These are phyloP conservation scores for Hydrotaea diabolus DNA, from an alignment of 2,888 invertebrate species.

Conservation along the genomic window DNA sequence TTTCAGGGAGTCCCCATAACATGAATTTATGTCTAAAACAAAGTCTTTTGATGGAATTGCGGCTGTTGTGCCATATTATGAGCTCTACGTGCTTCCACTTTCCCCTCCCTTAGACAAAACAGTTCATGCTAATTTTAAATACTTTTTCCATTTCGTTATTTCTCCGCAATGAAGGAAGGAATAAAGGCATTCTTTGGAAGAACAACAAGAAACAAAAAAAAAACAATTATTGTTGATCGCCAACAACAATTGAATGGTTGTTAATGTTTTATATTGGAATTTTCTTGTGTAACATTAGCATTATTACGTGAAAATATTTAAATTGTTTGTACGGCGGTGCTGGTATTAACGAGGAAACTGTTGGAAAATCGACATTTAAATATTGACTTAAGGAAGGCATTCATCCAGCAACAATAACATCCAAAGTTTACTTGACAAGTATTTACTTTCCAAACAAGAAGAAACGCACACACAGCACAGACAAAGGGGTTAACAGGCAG, in stretches of 20 bases:
- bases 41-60: too few relatives aligned
- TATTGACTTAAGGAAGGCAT: constrained; percentile 45
- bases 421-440: constrained; percentile 31
- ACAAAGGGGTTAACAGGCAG: constrained; percentile 8
- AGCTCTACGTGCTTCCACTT: too few relatives aligned
- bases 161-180: too few relatives aligned
- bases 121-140: too few relatives aligned
- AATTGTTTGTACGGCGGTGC: constrained; percentile 37
- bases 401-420: constrained; percentile 6
- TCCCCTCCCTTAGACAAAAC: too few relatives aligned
- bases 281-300: constrained; percentile 46
- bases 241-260: constrained; percentile 38
- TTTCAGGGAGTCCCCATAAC: too few relatives aligned
- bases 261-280: constrained; percentile 54
- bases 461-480: background rate
- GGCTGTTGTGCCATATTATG: too few relatives aligned
- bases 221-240: constrained; percentile 28
- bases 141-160: too few relatives aligned
- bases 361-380: constrained; percentile 39
- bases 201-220: background rate
- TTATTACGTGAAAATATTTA: constrained; percentile 50
- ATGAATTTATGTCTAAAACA: too few relatives aligned
- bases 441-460: constrained; percentile 38
- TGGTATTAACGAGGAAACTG: background rate
- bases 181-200: too few relatives aligned